These are phyloP conservation scores for Dicerorhinus sumatrensis DNA, from an alignment of 2,113 vertebrate species.

Conservation along the genomic window DNA sequence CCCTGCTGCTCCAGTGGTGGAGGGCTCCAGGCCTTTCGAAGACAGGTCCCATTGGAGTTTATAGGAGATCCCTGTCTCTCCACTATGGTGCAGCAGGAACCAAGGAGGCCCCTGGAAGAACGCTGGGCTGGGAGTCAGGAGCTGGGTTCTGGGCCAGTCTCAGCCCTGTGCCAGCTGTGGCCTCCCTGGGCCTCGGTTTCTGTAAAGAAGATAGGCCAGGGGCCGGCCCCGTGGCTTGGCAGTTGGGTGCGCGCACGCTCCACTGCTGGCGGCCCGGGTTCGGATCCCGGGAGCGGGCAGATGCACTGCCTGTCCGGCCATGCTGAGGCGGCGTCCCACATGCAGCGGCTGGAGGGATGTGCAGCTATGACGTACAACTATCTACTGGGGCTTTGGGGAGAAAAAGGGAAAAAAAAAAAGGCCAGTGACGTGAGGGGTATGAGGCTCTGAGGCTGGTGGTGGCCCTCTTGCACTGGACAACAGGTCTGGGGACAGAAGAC, in stretches of 20 bases:
- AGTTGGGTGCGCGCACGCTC: no score
- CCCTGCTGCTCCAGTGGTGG: neutral
- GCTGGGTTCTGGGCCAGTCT: neutral
- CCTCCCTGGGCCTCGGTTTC: neutral
- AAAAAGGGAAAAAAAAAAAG: no score
- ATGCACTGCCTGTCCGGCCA: no score
- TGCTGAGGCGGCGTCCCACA: no score
- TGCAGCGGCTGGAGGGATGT: no score
- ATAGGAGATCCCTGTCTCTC: no score
- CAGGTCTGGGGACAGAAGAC: neutral
- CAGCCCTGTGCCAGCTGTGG: no score
- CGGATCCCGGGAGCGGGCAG: no score
- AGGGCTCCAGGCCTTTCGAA: neutral
- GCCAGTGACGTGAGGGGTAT: neutral
- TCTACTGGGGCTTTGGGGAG: no score
- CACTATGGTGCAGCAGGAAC: neutral
- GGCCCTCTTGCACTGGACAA: neutral
- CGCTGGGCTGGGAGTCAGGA: neutral
- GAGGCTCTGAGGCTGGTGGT: neutral
- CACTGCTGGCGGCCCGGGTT: no score
- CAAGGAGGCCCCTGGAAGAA: neutral
- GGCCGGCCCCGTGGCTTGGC: no score
- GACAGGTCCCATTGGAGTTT: neutral
- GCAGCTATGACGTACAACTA: no score
- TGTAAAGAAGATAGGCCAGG: neutral